Base-by-base conservation (phyloP, 30 jellyfish, hydroid and myxozoan species). In the Cassiopea andromeda region DNA sequence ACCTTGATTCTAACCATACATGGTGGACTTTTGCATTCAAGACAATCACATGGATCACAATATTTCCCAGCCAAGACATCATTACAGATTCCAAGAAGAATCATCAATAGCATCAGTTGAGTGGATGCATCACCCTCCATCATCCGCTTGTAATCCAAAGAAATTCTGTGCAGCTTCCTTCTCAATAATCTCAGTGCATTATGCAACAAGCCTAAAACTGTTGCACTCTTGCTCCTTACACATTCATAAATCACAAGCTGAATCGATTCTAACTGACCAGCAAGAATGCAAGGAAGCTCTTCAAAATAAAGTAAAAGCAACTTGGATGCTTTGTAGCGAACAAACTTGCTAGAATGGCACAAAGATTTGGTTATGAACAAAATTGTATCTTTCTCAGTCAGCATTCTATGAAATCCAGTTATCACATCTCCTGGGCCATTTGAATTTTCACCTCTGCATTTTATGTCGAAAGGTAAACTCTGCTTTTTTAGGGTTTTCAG, bases 281-380 rank as follows among this genome's bases (percentile, higher is more conserved):
- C 69, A 9, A 80, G 59, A 7, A 46, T 43, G 9, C 78, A 80
- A 47, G 89, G 79, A 61, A 8, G 59, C 69, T 7, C 16, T 7
- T 14, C 0, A 16, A 80, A 60, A 45, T 61, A 80, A 18, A 15
- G 19, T 45, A 66, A 38, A 44, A 80, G 46, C 14, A 80, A 19
- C 60, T 80, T 44, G 27, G 89, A 80, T 15, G 89, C 89, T 60
- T 80, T 80, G 89, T 50, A 80, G 60, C 72, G 46, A 13, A 80
- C 89, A 80, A 80, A 80, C 8, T 44, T 69, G 44, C 60, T 16
- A 46, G 47, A 12, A 44, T 66, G 60, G 14, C 19, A n/a, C 27
- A 80, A 27, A 14, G 79, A 80, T 1, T 15, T 43, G 79, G 12
- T 18, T 44, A 60, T 15, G 17, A 80, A 59, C 46, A 61, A 80